Conservation (phyloP, 2,797 vertebrate genomes). For the Danio tinwini region DNA sequence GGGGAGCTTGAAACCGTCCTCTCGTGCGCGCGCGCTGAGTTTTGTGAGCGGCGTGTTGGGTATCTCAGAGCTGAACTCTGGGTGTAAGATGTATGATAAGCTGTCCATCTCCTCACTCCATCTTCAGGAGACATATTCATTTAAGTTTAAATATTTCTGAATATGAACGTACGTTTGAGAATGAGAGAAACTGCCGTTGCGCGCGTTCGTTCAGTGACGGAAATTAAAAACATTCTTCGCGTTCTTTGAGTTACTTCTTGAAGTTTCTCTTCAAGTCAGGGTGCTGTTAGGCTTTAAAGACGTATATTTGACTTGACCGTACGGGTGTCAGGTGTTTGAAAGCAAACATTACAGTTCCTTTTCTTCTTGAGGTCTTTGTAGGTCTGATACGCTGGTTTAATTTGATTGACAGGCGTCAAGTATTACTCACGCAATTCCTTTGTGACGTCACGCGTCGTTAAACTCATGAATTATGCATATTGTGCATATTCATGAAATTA, state of each 20-base stretch:
- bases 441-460: slow-evolving; percentile 31
- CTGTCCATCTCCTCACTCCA: slow-evolving; percentile 57
- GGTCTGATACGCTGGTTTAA: neutral
- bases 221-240: slow-evolving; percentile 31
- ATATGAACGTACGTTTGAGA: slow-evolving; percentile 10
- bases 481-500: slow-evolving; percentile 14
- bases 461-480: slow-evolving; percentile 36
- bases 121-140: slow-evolving; percentile 34
- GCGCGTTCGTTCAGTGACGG: slow-evolving; percentile 10
- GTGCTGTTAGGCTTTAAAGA: neutral
- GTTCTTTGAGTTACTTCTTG: slow-evolving; percentile 15
- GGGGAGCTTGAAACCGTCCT: slow-evolving; percentile 84
- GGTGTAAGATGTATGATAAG: slow-evolving; percentile 79
- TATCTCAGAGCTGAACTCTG: slow-evolving; percentile 73
- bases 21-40: slow-evolving; percentile 75
- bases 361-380: neutral
- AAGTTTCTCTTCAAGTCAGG: slow-evolving; percentile 9
- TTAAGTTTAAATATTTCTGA: slow-evolving; percentile 11
- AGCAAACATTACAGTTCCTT: neutral
- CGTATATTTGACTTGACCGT: neutral
- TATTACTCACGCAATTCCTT: slow-evolving; percentile 14
- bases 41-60: slow-evolving; percentile 77
- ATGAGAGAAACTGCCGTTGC: neutral
- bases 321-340: neutral
- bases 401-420: slow-evolving; percentile 43